Evolutionary conservation across 2,888 invertebrate species (phyloP).

Genomic region (Nemapogon koenigi): DNA sequence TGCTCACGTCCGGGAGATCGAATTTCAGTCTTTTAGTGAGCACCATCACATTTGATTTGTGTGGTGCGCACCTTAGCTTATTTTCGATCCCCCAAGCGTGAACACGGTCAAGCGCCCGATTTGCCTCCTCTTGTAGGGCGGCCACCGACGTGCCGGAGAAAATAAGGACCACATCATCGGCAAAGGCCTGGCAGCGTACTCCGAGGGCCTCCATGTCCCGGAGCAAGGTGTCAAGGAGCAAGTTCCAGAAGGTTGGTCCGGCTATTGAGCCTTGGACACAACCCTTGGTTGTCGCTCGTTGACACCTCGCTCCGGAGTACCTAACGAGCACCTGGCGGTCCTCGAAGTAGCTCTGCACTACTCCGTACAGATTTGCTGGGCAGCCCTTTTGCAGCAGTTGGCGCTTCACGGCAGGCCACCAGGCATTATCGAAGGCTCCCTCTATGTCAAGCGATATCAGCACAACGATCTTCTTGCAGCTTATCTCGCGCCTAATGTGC

Average conservation of each 20-base stretch:
- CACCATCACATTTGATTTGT: too few relatives aligned
- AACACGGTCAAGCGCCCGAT: too few relatives aligned
- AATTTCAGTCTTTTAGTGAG: not conserved
- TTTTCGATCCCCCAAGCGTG: too few relatives aligned
- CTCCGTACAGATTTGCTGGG: not conserved
- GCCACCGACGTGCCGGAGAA: too few relatives aligned
- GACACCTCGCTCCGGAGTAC: too few relatives aligned
- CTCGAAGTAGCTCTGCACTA: too few relatives aligned
- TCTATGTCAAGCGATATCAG: constrained; percentile 12
- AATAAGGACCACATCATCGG: too few relatives aligned
- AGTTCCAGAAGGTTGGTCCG: too few relatives aligned
- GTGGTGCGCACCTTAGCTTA: too few relatives aligned
- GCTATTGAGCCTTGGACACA: constrained; percentile 10
- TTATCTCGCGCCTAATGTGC: constrained; percentile 1
- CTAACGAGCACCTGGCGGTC: too few relatives aligned
- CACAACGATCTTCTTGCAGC: constrained; percentile 9
- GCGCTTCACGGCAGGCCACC: constrained; percentile 9
- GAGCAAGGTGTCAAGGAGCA: constrained; percentile 2
- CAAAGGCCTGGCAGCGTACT: constrained; percentile 6
- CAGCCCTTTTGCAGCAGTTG: not conserved
- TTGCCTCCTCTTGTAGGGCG: too few relatives aligned
- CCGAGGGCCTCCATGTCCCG: not conserved
- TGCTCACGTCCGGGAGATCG: not conserved
- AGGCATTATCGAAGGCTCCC: too few relatives aligned
- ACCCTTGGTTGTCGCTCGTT: constrained; percentile 5